A percentile compares a stretch with the other conserved stretches of the same genome.
Evolutionary conservation across 2,888 invertebrate genomes (phyloP).

Genomic region (Mylabris sibirica): DNA sequence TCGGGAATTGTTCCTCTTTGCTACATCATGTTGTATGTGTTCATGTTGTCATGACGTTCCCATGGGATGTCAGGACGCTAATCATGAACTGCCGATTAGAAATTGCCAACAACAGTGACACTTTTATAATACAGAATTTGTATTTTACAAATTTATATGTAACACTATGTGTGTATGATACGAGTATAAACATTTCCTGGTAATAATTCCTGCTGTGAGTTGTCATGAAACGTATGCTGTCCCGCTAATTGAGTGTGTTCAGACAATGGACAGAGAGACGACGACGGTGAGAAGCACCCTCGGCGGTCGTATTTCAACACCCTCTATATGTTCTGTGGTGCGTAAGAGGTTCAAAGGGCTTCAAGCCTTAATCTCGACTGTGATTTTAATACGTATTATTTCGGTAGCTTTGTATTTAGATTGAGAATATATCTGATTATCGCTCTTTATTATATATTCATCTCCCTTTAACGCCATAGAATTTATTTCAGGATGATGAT

Average conservation of each 20-base stretch:
- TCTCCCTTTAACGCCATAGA: conserved; percentile 1
- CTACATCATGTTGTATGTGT: conserved; percentile 3
- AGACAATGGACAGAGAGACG: conserved; percentile 55
- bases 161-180: too few species aligned
- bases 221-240: conserved; percentile 17
- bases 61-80: neutral
- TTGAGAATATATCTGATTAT: conserved; percentile 56
- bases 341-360: conserved; percentile 61
- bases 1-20: conserved; percentile 7
- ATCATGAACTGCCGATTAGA: conserved; percentile 6
- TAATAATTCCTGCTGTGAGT: conserved; percentile 7
- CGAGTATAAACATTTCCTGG: neutral
- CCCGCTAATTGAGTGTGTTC: conserved; percentile 60
- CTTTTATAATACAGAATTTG: neutral
- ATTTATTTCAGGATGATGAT: neutral
- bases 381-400: conserved; percentile 62
- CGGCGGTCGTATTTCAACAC: conserved; percentile 51
- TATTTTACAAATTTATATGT: too few species aligned
- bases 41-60: neutral
- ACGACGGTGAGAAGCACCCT: conserved; percentile 46
- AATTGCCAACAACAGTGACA: neutral
- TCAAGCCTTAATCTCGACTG: conserved; percentile 55
- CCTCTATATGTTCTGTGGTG: conserved; percentile 52
- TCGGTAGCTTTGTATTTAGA: conserved; percentile 55
- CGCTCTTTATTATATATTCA: conserved; percentile 47